Percentiles rank a stretch among this genome's conserved stretches.
Conservation (phyloP, 2,113 vertebrate genomes). For the Mastomys coucha region DNA sequence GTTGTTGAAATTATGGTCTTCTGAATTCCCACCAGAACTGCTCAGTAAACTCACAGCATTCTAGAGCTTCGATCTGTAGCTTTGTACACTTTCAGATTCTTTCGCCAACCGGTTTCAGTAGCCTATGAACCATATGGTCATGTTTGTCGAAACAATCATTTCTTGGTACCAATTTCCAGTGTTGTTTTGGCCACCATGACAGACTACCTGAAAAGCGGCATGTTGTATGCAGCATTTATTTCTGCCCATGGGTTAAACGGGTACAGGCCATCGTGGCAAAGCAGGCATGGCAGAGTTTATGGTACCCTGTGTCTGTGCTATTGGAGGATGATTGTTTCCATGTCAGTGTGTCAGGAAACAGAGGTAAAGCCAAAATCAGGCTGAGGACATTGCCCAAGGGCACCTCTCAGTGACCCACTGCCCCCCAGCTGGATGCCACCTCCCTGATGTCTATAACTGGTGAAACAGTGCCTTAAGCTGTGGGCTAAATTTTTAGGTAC, state of each 20-base stretch:
- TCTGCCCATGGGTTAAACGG: background rate
- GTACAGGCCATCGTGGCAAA: background rate
- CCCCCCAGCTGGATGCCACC: background rate
- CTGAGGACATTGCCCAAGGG: background rate
- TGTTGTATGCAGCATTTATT: background rate
- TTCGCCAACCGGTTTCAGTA: background rate
- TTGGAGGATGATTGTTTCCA: background rate
- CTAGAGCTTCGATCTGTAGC: background rate
- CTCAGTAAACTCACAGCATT: background rate
- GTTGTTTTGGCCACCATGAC: background rate
- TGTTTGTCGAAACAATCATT: background rate
- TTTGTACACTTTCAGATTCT: background rate
- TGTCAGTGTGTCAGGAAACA: background rate
- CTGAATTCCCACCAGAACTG: background rate
- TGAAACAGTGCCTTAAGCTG: background rate
- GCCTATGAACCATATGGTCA: background rate
- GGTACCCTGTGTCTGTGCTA: too few relatives aligned
- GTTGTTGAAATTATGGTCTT: background rate
- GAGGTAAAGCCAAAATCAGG: background rate
- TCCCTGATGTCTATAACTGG: background rate
- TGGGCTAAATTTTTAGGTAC: background rate
- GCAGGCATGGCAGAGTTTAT: background rate
- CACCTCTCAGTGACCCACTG: background rate
- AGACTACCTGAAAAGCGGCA: background rate
- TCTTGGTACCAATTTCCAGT: background rate